Conservation (phyloP, 2,113 vertebrate genomes). For the Cichladusa arquata region DNA sequence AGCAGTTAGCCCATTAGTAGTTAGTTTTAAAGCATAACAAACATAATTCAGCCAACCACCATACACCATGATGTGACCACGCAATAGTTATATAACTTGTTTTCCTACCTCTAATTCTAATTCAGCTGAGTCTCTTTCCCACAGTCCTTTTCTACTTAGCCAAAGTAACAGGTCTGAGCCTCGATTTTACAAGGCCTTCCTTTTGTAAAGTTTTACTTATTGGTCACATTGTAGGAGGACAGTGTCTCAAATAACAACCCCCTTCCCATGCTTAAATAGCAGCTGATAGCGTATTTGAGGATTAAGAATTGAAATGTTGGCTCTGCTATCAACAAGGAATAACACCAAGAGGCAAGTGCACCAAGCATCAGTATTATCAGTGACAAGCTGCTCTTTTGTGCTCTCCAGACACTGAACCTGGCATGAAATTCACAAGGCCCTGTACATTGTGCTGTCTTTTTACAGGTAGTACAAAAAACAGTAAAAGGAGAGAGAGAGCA, state of each 20-base stretch:
- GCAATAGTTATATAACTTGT: not conserved
- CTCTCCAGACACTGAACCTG: not conserved
- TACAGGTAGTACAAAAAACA: not conserved
- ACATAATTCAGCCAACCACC: not conserved
- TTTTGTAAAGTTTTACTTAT: not conserved
- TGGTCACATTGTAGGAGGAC: not conserved
- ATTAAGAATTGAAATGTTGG: not conserved
- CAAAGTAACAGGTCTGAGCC: not conserved
- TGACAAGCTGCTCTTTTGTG: not conserved
- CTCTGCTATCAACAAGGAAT: not conserved
- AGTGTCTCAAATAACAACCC: not conserved
- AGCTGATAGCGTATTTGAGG: not conserved
- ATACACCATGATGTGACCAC: accelerated
- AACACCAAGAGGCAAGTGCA: not conserved
- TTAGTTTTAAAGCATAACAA: not conserved
- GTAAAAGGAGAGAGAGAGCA: not conserved
- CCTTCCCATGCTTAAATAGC: not conserved
- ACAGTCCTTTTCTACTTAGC: not conserved
- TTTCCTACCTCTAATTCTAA: not conserved
- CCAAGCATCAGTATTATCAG: not conserved
- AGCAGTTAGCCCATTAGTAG: not conserved
- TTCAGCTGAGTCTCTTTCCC: not conserved
- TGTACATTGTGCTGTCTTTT: not conserved
- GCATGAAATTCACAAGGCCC: accelerated
- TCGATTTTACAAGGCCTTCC: not conserved